phyloP scores from a whole-genome alignment of 2,113 vertebrate species.

The Strix uralensis region DNA sequence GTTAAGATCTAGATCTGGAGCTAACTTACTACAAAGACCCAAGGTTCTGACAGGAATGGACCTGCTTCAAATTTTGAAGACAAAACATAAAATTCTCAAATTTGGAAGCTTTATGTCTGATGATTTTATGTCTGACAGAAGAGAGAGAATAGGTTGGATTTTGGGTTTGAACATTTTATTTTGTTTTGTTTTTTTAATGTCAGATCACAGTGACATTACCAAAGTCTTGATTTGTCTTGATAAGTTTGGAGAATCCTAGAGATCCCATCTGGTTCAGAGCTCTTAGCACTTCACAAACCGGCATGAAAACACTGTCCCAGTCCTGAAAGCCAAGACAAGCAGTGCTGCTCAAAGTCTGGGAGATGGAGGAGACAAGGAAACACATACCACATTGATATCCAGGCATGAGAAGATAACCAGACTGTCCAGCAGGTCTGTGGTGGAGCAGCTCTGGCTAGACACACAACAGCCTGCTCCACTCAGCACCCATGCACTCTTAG shows the following conservation, averaged over 20 bases:
- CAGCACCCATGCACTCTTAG: background rate
- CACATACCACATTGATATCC: fast-evolving
- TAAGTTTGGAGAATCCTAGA: background rate
- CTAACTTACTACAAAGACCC: background rate
- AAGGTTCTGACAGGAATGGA: background rate
- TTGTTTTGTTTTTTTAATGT: background rate
- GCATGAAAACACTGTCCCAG: background rate
- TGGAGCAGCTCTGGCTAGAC: background rate
- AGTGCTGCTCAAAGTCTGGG: background rate
- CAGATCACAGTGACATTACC: background rate
- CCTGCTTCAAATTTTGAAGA: background rate
- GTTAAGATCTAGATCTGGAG: background rate
- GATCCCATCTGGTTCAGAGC: background rate
- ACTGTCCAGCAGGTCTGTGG: background rate
- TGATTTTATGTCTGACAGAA: background rate
- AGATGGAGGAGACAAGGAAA: background rate
- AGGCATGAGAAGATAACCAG: background rate
- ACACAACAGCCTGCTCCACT: background rate
- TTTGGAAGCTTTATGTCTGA: background rate
- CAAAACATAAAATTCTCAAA: background rate
- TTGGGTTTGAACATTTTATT: background rate
- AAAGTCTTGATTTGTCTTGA: background rate
- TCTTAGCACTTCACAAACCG: background rate
- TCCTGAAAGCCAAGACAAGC: background rate
- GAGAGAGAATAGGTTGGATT: background rate